Evolutionary conservation across 2,113 vertebrate genomes (phyloP).

Genomic region (Podiceps cristatus): DNA sequence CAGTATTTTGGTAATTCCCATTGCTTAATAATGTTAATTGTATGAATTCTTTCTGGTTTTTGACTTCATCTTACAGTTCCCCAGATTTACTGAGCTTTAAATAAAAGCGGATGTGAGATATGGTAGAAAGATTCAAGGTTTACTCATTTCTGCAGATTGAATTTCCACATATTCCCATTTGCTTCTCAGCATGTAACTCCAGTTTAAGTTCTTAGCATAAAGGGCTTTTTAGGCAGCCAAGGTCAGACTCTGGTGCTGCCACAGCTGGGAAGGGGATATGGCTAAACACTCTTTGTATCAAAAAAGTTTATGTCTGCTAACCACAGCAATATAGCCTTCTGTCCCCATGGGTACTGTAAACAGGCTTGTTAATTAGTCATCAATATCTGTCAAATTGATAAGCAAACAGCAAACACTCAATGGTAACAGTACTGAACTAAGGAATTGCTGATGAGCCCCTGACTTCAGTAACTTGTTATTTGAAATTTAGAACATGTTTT

Average conservation of each 20-base stretch:
- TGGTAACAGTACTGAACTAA: background rate
- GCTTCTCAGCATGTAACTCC: background rate
- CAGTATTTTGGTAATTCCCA: background rate
- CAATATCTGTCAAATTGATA: slow-evolving; percentile 31
- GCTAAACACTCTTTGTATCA: background rate
- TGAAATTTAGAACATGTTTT: slow-evolving; percentile 46
- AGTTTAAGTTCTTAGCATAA: background rate
- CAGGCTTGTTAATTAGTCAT: slow-evolving; percentile 26
- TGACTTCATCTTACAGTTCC: background rate
- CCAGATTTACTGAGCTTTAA: background rate
- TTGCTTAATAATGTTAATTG: background rate
- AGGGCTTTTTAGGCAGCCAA: background rate
- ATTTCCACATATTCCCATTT: background rate
- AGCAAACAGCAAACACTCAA: background rate
- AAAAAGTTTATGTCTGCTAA: background rate
- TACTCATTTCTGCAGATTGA: background rate
- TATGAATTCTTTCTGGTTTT: background rate
- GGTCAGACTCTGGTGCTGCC: background rate
- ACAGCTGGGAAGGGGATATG: background rate
- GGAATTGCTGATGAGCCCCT: slow-evolving; percentile 9
- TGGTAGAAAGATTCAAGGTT: background rate
- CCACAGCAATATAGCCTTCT: background rate
- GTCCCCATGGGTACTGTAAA: background rate
- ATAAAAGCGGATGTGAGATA: background rate
- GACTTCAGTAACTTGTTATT: background rate